Evolutionary conservation across 2,113 vertebrate genomes (phyloP).

Genomic region (Aphyosemion australe): DNA sequence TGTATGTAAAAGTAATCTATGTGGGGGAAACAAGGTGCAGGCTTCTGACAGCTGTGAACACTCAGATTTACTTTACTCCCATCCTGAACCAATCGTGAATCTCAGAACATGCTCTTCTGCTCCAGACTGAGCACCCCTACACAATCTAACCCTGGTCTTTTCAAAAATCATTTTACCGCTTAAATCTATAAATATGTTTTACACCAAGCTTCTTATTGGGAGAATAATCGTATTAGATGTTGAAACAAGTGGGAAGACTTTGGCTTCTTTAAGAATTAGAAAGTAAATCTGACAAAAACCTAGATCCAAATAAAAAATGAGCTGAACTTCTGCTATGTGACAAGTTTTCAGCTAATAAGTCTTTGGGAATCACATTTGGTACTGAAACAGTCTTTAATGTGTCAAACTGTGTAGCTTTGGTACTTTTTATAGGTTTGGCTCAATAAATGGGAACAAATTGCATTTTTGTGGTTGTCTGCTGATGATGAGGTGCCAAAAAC

Average conservation of each 20-base stretch:
- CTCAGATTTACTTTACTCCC: not conserved
- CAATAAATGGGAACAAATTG: not conserved
- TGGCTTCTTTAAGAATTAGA: no score
- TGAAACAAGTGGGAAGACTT: no score
- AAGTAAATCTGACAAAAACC: no score
- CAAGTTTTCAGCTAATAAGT: not conserved
- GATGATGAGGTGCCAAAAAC: no score
- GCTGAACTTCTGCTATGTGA: not conserved
- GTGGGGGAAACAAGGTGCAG: not conserved
- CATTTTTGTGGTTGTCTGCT: not conserved
- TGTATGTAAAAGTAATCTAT: not conserved
- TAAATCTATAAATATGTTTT: no score
- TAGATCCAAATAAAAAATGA: no score
- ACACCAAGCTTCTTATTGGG: not conserved
- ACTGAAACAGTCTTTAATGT: not conserved
- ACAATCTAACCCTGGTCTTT: no score
- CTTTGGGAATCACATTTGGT: not conserved
- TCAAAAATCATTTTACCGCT: no score
- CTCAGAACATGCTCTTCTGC: not conserved
- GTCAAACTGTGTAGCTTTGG: not conserved
- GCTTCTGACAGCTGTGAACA: not conserved
- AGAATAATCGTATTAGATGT: not conserved
- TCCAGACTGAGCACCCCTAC: not conserved
- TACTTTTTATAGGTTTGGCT: not conserved
- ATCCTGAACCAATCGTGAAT: not conserved